Evolutionary conservation across 2,797 vertebrate species (phyloP).

Genomic region (Steatocranus sp.): DNA sequence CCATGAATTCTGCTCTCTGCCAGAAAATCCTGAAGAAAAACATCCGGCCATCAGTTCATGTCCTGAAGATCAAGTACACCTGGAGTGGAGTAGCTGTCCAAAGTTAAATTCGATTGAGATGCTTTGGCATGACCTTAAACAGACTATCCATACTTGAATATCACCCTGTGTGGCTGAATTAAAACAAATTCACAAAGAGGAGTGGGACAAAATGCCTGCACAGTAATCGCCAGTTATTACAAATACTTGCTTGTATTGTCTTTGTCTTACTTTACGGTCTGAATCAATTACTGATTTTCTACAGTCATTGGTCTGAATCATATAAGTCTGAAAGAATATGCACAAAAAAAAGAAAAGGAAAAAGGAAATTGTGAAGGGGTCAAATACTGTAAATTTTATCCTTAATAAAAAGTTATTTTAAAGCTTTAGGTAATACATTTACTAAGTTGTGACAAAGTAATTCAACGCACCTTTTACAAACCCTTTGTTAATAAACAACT

Average conservation of each 20-base stretch:
- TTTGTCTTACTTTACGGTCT: fast-evolving
- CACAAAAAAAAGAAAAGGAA: fast-evolving
- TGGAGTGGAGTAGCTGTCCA: not conserved
- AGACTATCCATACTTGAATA: not conserved
- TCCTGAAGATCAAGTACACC: not conserved
- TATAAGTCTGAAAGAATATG: not conserved
- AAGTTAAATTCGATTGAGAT: fast-evolving
- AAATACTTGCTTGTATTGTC: not conserved
- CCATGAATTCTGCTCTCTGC: not conserved
- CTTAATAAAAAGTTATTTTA: not conserved
- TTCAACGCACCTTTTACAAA: not conserved
- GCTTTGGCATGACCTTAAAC: not conserved
- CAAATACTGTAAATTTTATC: not conserved
- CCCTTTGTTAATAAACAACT: not conserved
- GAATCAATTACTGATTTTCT: not conserved
- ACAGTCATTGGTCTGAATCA: not conserved
- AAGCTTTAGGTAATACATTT: not conserved
- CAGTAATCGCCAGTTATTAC: fast-evolving
- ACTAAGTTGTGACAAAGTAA: not conserved
- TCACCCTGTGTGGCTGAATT: not conserved
- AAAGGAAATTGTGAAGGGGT: not conserved
- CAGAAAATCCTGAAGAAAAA: not conserved
- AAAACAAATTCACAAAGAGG: not conserved
- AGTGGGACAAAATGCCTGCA: not conserved
- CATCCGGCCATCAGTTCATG: not conserved